Percentiles rank a stretch among this genome's conserved stretches.
Conservation (phyloP, 2,797 vertebrate species). For the Crax fasciolata region DNA sequence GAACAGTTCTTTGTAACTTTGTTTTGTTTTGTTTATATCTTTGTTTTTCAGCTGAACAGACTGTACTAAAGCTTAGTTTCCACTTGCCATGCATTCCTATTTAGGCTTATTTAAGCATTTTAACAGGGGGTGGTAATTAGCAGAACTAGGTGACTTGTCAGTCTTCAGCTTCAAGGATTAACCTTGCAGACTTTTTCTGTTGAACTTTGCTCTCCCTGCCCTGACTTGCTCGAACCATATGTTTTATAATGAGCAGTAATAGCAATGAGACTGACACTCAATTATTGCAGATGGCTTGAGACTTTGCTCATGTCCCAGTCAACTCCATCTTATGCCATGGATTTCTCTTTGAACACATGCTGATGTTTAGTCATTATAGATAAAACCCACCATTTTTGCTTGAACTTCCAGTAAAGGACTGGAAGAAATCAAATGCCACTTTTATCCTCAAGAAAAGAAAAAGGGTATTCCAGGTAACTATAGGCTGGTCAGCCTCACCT, state of each 20-base stretch:
- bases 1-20: neutral
- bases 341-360: conserved; percentile 8
- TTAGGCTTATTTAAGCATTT: neutral
- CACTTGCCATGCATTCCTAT: neutral
- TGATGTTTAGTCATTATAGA: neutral
- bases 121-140: conserved; percentile 11
- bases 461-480: neutral
- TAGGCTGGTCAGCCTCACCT: neutral
- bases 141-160: neutral
- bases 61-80: neutral
- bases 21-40: neutral
- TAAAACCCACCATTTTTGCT: neutral
- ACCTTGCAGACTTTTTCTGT: neutral
- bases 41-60: neutral
- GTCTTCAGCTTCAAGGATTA: neutral
- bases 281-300: conserved; percentile 28
- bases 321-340: neutral
- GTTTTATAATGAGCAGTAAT: conserved; percentile 16
- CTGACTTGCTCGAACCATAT: conserved; percentile 36
- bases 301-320: neutral
- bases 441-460: neutral
- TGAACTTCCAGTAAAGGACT: neutral
- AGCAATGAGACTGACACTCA: neutral
- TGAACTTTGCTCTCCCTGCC: conserved; percentile 1
- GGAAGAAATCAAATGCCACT: neutral